phyloP scores from a whole-genome alignment of 2,797 vertebrate species.

The Pygocentrus nattereri region DNA sequence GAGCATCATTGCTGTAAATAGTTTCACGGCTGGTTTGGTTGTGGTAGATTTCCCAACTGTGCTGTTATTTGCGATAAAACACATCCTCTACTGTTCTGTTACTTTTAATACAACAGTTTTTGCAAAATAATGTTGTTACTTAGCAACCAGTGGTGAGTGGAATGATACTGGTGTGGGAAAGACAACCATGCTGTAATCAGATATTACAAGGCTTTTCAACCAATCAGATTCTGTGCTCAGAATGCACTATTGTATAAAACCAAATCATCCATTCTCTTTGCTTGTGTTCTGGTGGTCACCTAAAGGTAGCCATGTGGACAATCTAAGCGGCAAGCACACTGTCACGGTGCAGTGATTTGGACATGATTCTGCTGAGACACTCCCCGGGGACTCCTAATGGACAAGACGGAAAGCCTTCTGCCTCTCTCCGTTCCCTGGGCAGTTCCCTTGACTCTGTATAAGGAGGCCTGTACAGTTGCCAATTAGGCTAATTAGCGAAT shows the following conservation, averaged over 20 bases:
- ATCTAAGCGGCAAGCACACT: constrained; percentile 33
- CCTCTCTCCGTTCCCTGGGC: constrained; percentile 20
- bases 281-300: constrained; percentile 8
- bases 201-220: background rate
- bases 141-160: background rate
- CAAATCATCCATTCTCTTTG: background rate
- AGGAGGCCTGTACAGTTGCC: background rate
- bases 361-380: constrained; percentile 17
- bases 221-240: background rate
- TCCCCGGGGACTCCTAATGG: constrained; percentile 54
- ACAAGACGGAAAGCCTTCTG: constrained; percentile 27
- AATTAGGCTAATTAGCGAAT: constrained; percentile 16
- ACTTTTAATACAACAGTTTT: background rate
- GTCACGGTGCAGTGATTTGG: constrained; percentile 47
- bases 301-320: constrained; percentile 12
- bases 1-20: background rate
- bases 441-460: constrained; percentile 13
- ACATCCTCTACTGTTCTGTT: background rate
- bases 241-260: background rate
- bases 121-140: background rate
- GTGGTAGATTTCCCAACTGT: background rate
- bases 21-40: background rate
- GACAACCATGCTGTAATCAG: background rate
- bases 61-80: background rate
- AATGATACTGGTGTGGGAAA: too few species aligned